A percentile compares a stretch with the other conserved stretches of the same genome.
Evolutionary conservation across 2,888 invertebrate genomes (phyloP).

Genomic region (Tenthredo notha): DNA sequence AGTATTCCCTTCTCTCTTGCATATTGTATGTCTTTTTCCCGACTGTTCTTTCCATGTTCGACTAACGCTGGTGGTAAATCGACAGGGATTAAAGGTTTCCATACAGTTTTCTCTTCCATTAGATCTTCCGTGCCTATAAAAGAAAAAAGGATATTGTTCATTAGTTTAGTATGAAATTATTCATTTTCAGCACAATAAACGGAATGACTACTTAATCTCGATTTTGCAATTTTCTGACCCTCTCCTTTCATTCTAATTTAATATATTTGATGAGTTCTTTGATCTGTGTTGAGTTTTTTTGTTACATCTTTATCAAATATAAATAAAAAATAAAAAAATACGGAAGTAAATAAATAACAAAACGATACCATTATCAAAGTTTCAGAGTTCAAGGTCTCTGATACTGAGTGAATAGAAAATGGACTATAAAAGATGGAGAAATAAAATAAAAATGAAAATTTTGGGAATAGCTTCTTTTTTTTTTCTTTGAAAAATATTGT

Average conservation of each 20-base stretch:
- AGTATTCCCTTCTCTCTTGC: constrained; percentile 92
- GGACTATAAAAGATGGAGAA: background rate
- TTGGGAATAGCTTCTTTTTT: background rate
- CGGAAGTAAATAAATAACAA: background rate
- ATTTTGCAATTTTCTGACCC: background rate
- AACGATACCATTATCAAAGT: background rate
- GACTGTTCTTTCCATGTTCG: constrained; percentile 88
- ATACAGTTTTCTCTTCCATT: constrained; percentile 90
- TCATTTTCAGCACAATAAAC: background rate
- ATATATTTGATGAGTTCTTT: background rate
- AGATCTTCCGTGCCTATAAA: constrained; percentile 82
- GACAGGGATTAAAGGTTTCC: constrained; percentile 87
- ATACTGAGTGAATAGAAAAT: background rate
- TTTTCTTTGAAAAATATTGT: background rate
- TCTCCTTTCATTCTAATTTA: background rate
- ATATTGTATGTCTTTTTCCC: constrained; percentile 92
- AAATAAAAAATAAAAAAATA: background rate
- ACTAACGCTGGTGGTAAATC: constrained; percentile 85
- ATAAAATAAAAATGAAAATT: background rate
- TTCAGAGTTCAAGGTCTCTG: background rate
- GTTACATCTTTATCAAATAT: background rate
- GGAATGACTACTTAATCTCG: background rate
- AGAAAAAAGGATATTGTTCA: background rate
- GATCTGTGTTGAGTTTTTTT: background rate
- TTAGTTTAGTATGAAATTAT: background rate